A percentile compares a stretch with the other conserved stretches of the same genome.
Evolutionary conservation across 23 tunicate genomes (phyloP).

Genomic region (Halocynthia roretzi): DNA sequence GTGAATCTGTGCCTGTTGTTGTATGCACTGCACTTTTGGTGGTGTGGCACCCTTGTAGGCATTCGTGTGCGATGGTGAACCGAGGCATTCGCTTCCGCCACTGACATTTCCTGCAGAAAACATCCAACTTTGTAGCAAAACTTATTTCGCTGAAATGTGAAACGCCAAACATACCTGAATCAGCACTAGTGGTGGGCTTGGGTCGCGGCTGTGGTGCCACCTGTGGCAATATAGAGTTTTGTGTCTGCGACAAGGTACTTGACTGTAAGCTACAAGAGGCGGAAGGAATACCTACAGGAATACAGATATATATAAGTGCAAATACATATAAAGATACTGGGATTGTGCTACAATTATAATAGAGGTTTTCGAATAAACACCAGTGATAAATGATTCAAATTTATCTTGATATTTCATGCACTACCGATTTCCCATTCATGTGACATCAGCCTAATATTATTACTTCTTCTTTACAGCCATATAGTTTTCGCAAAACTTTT

Average conservation of each 20-base stretch:
- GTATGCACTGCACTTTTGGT: conserved; percentile 22
- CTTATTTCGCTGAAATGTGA: background rate
- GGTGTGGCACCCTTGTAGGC: conserved; percentile 17
- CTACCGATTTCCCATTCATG: no score
- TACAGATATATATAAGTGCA: background rate
- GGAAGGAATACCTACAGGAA: background rate
- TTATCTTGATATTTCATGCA: no score
- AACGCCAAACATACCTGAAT: conserved; percentile 27
- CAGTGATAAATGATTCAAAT: no score
- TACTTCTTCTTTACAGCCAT: no score
- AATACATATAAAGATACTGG: no score
- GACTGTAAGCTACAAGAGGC: background rate
- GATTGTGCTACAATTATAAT: no score
- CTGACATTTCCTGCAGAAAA: conserved; percentile 38
- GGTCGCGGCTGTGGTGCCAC: conserved; percentile 22
- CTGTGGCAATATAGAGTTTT: background rate
- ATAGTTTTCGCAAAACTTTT: no score
- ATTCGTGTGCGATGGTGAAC: conserved; percentile 33
- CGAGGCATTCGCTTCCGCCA: conserved; percentile 42
- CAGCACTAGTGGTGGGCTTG: conserved; percentile 37
- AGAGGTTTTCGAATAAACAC: no score
- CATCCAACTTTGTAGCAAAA: background rate
- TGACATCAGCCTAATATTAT: no score
- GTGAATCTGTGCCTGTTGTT: conserved; percentile 26
- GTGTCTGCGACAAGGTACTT: background rate